A percentile compares a stretch with the other conserved stretches of the same genome.
Evolutionary conservation across 2,797 vertebrate species (phyloP).

Genomic region (Salmo trutta): DNA sequence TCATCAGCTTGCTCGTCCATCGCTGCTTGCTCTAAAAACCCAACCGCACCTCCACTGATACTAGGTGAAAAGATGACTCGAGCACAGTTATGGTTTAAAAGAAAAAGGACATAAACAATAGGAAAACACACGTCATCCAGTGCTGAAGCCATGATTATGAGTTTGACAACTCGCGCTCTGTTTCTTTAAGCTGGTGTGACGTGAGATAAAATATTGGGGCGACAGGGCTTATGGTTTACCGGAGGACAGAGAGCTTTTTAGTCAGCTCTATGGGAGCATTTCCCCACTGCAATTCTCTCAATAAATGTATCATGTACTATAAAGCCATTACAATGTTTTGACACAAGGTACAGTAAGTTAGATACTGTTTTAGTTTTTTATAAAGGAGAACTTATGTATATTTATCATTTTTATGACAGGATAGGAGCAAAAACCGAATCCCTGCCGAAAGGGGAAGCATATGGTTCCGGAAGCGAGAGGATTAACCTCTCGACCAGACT

Average conservation of each 20-base stretch:
- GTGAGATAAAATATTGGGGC: neutral
- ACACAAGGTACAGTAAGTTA: too few species aligned
- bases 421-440: neutral
- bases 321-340: neutral
- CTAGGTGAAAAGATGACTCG: neutral
- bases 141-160: neutral
- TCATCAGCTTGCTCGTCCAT: constrained; percentile 66
- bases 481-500: neutral
- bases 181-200: neutral
- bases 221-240: constrained; percentile 5
- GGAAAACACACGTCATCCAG: neutral
- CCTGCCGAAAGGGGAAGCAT: neutral
- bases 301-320: neutral
- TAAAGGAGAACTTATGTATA: too few species aligned
- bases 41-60: neutral
- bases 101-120: neutral
- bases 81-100: neutral
- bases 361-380: too few species aligned
- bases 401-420: neutral
- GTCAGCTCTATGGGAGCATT: constrained; percentile 53
- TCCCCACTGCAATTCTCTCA: neutral
- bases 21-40: constrained; percentile 44
- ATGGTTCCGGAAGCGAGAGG: neutral
- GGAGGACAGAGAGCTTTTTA: constrained; percentile 51
- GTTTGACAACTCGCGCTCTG: neutral